Evolutionary conservation across 2,113 vertebrate species (phyloP).

Genomic region (Tor tambroides): DNA sequence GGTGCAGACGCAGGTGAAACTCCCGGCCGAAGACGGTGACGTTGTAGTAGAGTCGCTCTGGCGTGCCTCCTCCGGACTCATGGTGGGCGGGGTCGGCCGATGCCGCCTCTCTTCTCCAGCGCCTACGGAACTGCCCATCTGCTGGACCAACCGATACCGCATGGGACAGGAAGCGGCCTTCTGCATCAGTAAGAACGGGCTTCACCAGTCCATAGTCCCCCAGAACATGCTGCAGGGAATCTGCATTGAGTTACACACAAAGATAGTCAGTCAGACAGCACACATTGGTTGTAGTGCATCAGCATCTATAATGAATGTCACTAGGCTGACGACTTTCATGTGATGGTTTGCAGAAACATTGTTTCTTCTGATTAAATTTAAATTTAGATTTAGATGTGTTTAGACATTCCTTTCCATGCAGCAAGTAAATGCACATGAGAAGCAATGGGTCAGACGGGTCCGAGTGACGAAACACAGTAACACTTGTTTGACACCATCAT

Average conservation of each 20-base stretch:
- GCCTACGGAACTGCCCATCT: conserved; percentile 80
- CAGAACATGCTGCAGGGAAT: conserved; percentile 83
- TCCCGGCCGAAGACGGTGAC: conserved; percentile 96
- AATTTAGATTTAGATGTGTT: conserved; percentile 4
- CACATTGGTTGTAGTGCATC: neutral
- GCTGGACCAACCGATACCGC: conserved; percentile 81
- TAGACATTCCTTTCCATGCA: neutral
- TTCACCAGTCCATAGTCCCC: conserved; percentile 95
- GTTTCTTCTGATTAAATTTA: neutral
- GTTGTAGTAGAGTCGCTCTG: conserved; percentile 91
- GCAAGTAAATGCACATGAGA: neutral
- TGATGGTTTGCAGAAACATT: neutral
- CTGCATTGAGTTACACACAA: conserved; percentile 54
- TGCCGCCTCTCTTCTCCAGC: conserved; percentile 83
- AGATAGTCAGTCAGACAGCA: conserved; percentile 32
- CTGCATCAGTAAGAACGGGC: conserved; percentile 91
- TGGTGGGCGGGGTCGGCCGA: conserved; percentile 66
- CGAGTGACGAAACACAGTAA: neutral
- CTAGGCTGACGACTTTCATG: neutral
- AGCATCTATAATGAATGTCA: conserved; percentile 9
- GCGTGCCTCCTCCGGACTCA: conserved; percentile 58
- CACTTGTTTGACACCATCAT: conserved; percentile 8
- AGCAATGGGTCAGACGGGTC: neutral
- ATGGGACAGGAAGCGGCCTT: conserved; percentile 92
- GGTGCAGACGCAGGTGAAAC: conserved; percentile 91